Percentiles rank a stretch among this genome's conserved stretches.
phyloP scores from a whole-genome alignment of 2,888 invertebrate species.

The Philopedon plagiatum region DNA sequence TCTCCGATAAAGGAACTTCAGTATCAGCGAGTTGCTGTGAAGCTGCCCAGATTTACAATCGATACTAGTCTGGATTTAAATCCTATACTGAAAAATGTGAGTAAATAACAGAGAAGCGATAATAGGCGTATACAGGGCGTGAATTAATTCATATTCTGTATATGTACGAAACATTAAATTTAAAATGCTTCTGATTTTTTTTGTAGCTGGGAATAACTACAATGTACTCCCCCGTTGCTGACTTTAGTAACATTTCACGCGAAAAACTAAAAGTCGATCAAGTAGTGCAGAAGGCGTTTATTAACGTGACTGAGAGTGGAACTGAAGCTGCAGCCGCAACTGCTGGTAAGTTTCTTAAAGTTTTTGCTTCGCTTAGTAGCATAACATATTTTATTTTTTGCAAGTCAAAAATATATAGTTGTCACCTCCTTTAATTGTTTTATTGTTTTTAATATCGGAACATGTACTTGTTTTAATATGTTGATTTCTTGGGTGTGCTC shows the following conservation, averaged over 20 bases:
- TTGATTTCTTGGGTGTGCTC: too few species aligned
- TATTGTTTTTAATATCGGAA: too few species aligned
- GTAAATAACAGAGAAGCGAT: constrained; percentile 13
- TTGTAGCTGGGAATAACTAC: constrained; percentile 56
- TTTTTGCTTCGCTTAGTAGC: neutral
- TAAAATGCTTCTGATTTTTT: constrained; percentile 15
- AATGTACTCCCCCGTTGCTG: constrained; percentile 54
- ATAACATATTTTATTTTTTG: neutral
- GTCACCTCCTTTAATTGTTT: too few species aligned
- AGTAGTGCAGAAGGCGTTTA: constrained; percentile 65
- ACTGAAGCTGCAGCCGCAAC: constrained; percentile 66
- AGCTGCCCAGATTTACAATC: constrained; percentile 56
- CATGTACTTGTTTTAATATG: too few species aligned
- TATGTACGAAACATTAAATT: too few species aligned
- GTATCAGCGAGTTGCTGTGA: constrained; percentile 52
- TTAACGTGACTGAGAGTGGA: constrained; percentile 64
- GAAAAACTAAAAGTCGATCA: constrained; percentile 58
- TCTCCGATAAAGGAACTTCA: constrained; percentile 45
- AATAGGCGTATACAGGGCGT: too few species aligned
- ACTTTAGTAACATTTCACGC: constrained; percentile 60
- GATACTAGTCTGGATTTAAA: constrained; percentile 54
- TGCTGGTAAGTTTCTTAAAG: constrained; percentile 47
- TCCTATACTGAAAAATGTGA: constrained; percentile 55
- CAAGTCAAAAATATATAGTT: neutral
- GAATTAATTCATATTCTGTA: too few species aligned